Evolutionary conservation across 2,113 vertebrate genomes (phyloP), one percentile per base, ranked within the genome.

Genomic region (Otocyon megalotis): DNA sequence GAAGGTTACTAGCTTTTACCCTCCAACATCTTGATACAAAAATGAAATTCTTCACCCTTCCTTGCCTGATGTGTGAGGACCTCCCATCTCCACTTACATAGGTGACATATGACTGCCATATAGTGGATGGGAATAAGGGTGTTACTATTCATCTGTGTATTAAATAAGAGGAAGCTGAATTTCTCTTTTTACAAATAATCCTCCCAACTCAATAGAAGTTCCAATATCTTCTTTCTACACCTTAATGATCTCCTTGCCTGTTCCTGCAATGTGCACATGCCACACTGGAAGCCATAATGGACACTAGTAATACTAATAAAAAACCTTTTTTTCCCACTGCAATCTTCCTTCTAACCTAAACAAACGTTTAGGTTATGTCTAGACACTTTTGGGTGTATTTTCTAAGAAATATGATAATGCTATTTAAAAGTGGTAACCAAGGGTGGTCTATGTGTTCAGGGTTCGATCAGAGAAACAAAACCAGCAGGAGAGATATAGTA

Each of bases 371-470:
- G 81, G 72, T 43, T 11, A 82, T 6, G 30, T 71, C 28, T 81
- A 74, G 65, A 65, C 35, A 88, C 53, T 74, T 74, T 30, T 14
- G 28, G 30, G 58, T 30, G 24, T 24, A 12, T 60, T 37, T 74
- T 88, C 58, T 76, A 30, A 35, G 90, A 88, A 88, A 88, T 30
- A 56, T 65, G 74, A 81, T 16, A 74, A 10, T 83, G 22, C 3
- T 82, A 76, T 93, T 93, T 83, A 82, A 65, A 81, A 82, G 35
- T 50, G 35, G 76, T 17, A 96, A 22, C 16, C 74, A 63, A 74
- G 28, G 32, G 62, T 43, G 43, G 63, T 43, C 1, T 72, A 67
- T 56, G 15, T 20, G 30, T 95, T 95, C 26, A 56, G 43, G 56
- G 2, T 82, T 92, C 8, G 12, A 72, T 65, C 63, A 63, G 62